Evolutionary conservation across 2,797 vertebrate species (phyloP), one percentile per base, ranked within the genome.

Genomic region (Triplophysa bombifrons): DNA sequence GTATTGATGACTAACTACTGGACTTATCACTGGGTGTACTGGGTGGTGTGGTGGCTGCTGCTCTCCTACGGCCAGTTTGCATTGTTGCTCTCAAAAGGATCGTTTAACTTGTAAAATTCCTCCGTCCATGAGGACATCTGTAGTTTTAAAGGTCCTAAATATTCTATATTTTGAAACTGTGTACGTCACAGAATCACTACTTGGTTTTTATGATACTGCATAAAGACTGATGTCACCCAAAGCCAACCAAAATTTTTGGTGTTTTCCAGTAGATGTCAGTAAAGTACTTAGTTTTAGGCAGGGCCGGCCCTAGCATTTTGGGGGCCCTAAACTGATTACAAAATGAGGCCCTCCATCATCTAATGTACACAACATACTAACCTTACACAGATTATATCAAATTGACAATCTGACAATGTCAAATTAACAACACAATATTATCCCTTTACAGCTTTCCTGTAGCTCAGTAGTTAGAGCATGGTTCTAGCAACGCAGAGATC

Each of bases 21-120:
- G 95, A 67, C 81, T 55, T 94, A 93, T 67, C 95, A 95, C 82
- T 96, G 95, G 95, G 88, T 96, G 30, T 95, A 95, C 90, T 95
- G 95, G 95, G 80, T 92, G 0, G 93, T 22, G 81, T 95, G 12
- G 9, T 94, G 0, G 90, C 90, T 0, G 88, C 89, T 2, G n/a
- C 3, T 0, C 82, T 95, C 70, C 69, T 94, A 34, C 94, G 93
- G 94, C 95, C 0, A 89, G 79, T 30, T 19, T 61, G 1, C 19
- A 27, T 30, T 55, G 19, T 56, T 56, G 9, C n/a, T 22, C 9
- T 56, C n/a, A 22, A 53, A 8, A 7, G 16, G n/a, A 44, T 10
- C 1, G 11, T 7, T 46, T 19, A 10, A 22, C 51, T 5, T 72
- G 11, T 71, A 64, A 27, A 68, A 22, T n/a, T n/a, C 22, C 58